A percentile compares a stretch with the other conserved stretches of the same genome.
Conservation (phyloP, 2,113 vertebrate genomes). For the Paramormyrops kingsleyae region DNA sequence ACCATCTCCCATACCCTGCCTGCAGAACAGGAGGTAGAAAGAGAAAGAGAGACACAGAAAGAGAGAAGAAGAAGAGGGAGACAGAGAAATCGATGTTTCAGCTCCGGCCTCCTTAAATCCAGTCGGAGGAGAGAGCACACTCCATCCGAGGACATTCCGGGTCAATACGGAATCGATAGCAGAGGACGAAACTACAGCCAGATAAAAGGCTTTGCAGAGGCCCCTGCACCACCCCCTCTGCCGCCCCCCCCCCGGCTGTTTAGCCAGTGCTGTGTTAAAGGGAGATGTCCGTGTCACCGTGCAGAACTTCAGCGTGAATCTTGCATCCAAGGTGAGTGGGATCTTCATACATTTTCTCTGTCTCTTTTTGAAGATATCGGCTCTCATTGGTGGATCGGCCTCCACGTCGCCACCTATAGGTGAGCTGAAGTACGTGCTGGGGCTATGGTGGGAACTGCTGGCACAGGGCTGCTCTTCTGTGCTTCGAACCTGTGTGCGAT, state of each 20-base stretch:
- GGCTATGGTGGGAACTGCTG: background rate
- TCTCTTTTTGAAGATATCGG: background rate
- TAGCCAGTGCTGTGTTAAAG: constrained; percentile 61
- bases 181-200: constrained; percentile 85
- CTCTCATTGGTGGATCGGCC: background rate
- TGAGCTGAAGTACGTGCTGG: background rate
- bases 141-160: constrained; percentile 79
- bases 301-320: constrained; percentile 42
- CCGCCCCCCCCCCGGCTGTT: constrained; percentile 58
- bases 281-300: constrained; percentile 56
- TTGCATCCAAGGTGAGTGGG: constrained; percentile 14
- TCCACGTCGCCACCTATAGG: background rate
- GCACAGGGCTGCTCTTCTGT: background rate
- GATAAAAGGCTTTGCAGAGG: constrained; percentile 81
- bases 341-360: background rate
- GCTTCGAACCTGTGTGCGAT: background rate
- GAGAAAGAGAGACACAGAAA: constrained; percentile 43
- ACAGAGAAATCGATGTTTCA: constrained; percentile 74
- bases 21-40: constrained; percentile 16
- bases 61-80: constrained; percentile 62
- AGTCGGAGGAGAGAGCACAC: constrained; percentile 67
- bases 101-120: constrained; percentile 74
- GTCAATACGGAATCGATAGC: constrained; percentile 97
- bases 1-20: background rate
- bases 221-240: constrained; percentile 64